Percentiles rank a stretch among this genome's conserved stretches.
These are phyloP conservation scores for Pygmarrhopalites habei DNA, from an alignment of 1,140 invertebrate species.

Conservation along the genomic window DNA sequence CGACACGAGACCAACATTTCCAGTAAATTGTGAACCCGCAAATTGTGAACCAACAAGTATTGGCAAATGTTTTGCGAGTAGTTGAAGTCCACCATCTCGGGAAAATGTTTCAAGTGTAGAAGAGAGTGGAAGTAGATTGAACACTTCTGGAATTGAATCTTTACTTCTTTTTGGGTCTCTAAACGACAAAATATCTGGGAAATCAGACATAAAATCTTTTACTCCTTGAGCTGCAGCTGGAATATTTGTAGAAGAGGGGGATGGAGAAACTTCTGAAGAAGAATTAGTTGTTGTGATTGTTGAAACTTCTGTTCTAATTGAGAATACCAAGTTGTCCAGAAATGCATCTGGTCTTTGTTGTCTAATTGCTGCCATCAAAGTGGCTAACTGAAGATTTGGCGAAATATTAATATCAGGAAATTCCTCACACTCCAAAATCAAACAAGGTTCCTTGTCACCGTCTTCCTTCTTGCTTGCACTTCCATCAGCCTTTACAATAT, in stretches of 20 bases:
- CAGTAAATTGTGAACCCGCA: constrained; percentile 25
- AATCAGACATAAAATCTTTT: too few species aligned
- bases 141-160: constrained; percentile 29
- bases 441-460: background rate
- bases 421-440: constrained; percentile 35
- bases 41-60: constrained; percentile 54
- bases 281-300: too few species aligned
- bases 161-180: constrained; percentile 10
- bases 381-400: constrained; percentile 17
- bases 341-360: constrained; percentile 24
- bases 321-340: constrained; percentile 30
- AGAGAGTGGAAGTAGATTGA: constrained; percentile 45
- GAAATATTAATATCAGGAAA: constrained; percentile 34
- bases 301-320: constrained; percentile 23
- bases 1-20: constrained; percentile 20
- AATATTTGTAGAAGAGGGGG: too few species aligned
- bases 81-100: constrained; percentile 72
- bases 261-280: too few species aligned
- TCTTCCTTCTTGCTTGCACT: background rate
- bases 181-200: too few species aligned
- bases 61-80: constrained; percentile 71
- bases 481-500: too few species aligned
- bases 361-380: constrained; percentile 34
- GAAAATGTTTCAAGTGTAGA: constrained; percentile 55
- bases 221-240: too few species aligned